Base-by-base conservation (phyloP, 2,797 vertebrate genomes). In the Oceanodroma leucorhoa region DNA sequence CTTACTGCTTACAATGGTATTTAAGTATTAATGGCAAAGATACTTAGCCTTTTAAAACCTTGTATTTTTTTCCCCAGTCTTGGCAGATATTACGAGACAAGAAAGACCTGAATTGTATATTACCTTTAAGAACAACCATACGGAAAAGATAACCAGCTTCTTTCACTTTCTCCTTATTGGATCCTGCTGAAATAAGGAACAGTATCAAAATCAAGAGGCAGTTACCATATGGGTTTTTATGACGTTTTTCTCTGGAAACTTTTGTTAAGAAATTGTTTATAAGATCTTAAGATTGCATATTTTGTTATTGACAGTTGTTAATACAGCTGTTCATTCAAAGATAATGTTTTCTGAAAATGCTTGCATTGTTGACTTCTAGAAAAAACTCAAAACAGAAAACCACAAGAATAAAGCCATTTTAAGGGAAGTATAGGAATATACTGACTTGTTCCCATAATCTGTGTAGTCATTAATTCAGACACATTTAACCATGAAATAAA, bases 41-140 rank as follows among this genome's bases (percentile, higher is more conserved):
- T 57, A 41, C 66, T 81, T 89, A 73, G 22, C 20, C 51, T 95
- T 88, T 58, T 95, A 89, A 88, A 93, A 90, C n/a, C 5, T 64
- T 86, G 2, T 86, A 30, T 6, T 92, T 97, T 94, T 98, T 66
- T 51, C 76, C 40, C 7, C 95, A 99, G 99, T 98, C 99, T 34
- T 99, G 97, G 97, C 98, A 96, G 72, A 94, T 97, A 83, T 97
- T 99, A 84, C 97, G 45, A 91, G 96, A 96, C 86, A 98, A 97
- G 93, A 98, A 97, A 97, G 99, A 99, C 97, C 98, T 99, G 97
- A 98, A 98, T 97, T 98, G 75, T 58, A 96, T 99, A 97, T 97
- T 99, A 91, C 98, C 99, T 66, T 83, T 99, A 96, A 98, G 97
- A 97, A n/a, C 87, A 93, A 79, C 87, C 51, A 41, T 83, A 95